A percentile compares a stretch with the other conserved stretches of the same genome.
Evolutionary conservation across 2,113 vertebrate genomes (phyloP).

Genomic region (Ciconia maguari): DNA sequence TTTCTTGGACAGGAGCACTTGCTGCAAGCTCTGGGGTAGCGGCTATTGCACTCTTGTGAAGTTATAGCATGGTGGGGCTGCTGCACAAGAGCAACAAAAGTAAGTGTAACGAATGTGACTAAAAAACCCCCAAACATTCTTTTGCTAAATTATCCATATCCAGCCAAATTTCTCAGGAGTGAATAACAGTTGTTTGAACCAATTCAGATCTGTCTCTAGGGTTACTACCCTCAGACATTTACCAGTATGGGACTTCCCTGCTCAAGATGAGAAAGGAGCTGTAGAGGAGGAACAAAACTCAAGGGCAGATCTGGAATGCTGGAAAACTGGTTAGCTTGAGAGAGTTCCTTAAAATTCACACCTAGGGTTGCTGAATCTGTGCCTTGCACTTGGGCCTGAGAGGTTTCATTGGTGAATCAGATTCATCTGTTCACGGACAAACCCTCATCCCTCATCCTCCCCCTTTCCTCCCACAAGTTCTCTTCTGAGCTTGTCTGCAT

Average conservation of each 20-base stretch:
- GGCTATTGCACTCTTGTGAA: background rate
- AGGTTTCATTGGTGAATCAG: background rate
- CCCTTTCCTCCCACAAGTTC: background rate
- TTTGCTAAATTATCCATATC: background rate
- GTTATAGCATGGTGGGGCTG: background rate
- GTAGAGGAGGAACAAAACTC: background rate
- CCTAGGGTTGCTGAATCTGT: background rate
- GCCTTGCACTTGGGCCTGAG: background rate
- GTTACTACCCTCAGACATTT: background rate
- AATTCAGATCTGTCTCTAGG: background rate
- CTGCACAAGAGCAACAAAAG: background rate
- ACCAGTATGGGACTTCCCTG: background rate
- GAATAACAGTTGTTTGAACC: background rate
- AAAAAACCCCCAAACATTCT: background rate
- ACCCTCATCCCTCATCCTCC: background rate
- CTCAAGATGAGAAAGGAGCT: background rate
- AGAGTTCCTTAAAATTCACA: background rate
- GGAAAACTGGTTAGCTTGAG: background rate
- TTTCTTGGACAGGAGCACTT: background rate
- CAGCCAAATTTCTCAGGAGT: background rate
- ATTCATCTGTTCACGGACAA: background rate
- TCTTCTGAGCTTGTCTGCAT: conserved; percentile 10
- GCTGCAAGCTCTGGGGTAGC: background rate
- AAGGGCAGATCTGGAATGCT: background rate
- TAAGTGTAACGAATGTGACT: background rate